Conservation (phyloP, 1,140 invertebrate species). For the Diabrotica undecimpunctata region DNA sequence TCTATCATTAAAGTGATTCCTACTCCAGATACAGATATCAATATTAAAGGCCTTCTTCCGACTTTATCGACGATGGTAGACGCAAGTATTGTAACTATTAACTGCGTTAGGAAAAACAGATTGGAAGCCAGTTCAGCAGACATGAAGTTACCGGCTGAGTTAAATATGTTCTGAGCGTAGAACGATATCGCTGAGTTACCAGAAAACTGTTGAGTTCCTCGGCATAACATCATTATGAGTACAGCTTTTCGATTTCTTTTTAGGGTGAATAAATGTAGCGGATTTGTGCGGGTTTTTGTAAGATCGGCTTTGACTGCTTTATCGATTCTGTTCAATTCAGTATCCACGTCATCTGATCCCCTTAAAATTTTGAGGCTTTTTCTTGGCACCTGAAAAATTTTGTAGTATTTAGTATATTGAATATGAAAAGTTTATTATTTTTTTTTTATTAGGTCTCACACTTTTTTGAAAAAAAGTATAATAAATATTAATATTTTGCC, state of each 20-base stretch:
- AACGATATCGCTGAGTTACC: conserved; percentile 71
- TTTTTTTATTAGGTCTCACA: too few species aligned
- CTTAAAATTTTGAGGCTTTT: conserved; percentile 60
- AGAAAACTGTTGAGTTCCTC: conserved; percentile 70
- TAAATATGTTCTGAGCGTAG: conserved; percentile 72
- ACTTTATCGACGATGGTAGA: conserved; percentile 67
- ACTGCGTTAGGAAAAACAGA: conserved; percentile 62
- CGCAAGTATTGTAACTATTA: conserved; percentile 61
- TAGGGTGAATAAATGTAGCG: conserved; percentile 54
- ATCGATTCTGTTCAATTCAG: conserved; percentile 61
- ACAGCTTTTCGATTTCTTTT: conserved; percentile 58
- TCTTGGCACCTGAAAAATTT: conserved; percentile 48
- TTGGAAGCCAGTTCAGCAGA: conserved; percentile 48
- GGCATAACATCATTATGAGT: neutral
- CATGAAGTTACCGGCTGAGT: conserved; percentile 51
- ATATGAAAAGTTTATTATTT: too few species aligned
- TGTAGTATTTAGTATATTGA: too few species aligned
- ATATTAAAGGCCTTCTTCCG: conserved; percentile 65
- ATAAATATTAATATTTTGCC: too few species aligned
- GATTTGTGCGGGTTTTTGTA: too few species aligned
- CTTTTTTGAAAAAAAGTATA: too few species aligned
- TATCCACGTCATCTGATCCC: conserved; percentile 55
- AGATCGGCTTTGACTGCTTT: conserved; percentile 50
- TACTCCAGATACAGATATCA: conserved; percentile 57
- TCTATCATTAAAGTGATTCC: conserved; percentile 54